Conservation (phyloP, 1,140 invertebrate genomes). For the Meloidogyne chitwoodi region DNA sequence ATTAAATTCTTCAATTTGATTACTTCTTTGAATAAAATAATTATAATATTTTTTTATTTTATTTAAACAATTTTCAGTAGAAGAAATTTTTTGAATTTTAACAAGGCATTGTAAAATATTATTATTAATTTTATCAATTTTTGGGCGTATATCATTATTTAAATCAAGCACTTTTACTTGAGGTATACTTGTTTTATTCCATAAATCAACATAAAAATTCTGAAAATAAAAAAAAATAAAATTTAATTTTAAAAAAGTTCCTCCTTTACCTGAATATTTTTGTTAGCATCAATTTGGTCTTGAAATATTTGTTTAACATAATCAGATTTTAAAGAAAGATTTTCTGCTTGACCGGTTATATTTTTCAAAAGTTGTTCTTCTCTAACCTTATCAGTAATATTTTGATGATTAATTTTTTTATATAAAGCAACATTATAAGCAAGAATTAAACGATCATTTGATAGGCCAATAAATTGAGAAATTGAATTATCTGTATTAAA, state of each 20-base stretch:
- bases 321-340: not conserved
- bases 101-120: not conserved
- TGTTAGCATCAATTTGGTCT: conserved; percentile 9
- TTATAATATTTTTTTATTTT: not conserved
- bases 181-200: not conserved
- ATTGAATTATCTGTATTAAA: not conserved
- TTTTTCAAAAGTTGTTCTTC: not conserved
- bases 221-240: not conserved
- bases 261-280: conserved; percentile 2
- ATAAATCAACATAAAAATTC: not conserved
- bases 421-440: conserved; percentile 3
- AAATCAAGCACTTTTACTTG: not conserved
- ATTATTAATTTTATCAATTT: not conserved
- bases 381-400: not conserved
- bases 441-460: not conserved
- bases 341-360: not conserved
- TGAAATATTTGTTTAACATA: not conserved
- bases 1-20: not conserved
- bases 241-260: not conserved
- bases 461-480: not conserved
- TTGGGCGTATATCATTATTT: not conserved
- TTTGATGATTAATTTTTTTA: not conserved
- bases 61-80: not conserved
- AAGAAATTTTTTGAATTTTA: not conserved
- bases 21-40: not conserved